Conservation (phyloP, 2,797 vertebrate species). For the Pseudochirops corinnae region DNA sequence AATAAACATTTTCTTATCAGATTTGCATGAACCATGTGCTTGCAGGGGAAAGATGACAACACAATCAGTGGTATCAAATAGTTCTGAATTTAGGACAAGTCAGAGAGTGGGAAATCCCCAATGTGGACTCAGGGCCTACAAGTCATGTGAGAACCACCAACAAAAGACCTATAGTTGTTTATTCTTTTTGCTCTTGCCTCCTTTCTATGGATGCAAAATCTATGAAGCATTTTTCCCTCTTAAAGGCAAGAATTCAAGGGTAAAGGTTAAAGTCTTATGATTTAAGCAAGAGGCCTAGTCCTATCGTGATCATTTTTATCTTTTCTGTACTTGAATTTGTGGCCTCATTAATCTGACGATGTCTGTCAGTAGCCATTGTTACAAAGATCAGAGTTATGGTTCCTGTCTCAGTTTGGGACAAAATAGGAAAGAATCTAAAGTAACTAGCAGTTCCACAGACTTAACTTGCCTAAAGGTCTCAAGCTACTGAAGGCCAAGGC, state of each 20-base stretch:
- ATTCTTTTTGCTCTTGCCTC: background rate
- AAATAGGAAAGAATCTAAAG: background rate
- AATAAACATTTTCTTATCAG: background rate
- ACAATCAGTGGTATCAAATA: background rate
- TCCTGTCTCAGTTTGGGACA: constrained; percentile 30
- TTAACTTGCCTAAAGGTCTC: background rate
- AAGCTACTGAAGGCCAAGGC: background rate
- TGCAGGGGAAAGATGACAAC: background rate
- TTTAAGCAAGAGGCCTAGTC: constrained; percentile 31
- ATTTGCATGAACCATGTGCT: background rate
- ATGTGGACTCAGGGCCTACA: background rate
- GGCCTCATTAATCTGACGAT: background rate
- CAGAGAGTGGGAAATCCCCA: background rate
- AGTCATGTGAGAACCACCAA: background rate
- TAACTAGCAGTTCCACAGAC: constrained; percentile 6
- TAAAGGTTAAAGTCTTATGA: constrained; percentile 37
- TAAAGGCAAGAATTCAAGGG: constrained; percentile 2
- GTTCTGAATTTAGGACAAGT: background rate
- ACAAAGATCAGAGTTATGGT: background rate
- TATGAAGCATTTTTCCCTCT: background rate
- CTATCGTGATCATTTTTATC: background rate
- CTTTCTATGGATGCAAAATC: background rate
- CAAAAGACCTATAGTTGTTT: background rate
- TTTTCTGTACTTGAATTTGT: background rate
- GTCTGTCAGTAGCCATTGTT: background rate